A percentile compares a stretch with the other conserved stretches of the same genome.
Conservation (phyloP, 1,140 invertebrate species). For the Radopholus similis region DNA sequence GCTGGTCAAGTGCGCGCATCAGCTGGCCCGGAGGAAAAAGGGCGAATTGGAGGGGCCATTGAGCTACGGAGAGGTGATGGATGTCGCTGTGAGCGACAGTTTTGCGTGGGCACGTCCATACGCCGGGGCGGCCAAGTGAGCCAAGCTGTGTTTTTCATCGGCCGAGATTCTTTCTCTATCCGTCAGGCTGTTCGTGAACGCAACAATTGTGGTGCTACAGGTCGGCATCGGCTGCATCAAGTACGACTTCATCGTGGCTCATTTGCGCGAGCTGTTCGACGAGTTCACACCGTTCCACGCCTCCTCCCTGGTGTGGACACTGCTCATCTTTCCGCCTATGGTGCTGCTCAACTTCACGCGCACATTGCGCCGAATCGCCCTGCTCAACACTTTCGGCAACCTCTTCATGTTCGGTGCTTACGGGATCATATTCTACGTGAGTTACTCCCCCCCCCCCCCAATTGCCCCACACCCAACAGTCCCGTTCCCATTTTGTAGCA, state of each 20-base stretch:
- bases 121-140: conserved; percentile 24
- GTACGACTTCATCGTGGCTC: conserved; percentile 51
- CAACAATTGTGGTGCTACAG: conserved; percentile 34
- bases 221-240: conserved; percentile 49
- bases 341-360: conserved; percentile 31
- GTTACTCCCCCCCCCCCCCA: neutral
- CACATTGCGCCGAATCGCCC: conserved; percentile 31
- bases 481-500: neutral
- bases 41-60: conserved; percentile 20
- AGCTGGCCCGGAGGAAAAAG: conserved; percentile 32
- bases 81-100: conserved; percentile 40
- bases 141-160: neutral
- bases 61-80: conserved; percentile 50
- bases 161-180: neutral
- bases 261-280: conserved; percentile 41
- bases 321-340: conserved; percentile 37
- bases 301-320: conserved; percentile 25
- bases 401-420: conserved; percentile 46
- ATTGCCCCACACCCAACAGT: neutral
- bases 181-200: conserved; percentile 13
- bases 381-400: conserved; percentile 40
- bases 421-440: conserved; percentile 39
- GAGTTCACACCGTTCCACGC: conserved; percentile 30
- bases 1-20: conserved; percentile 46
- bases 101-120: conserved; percentile 31